These are phyloP conservation scores for Neopelma chrysocephalum DNA, from an alignment of 2,797 vertebrate genomes.

Conservation along the genomic window DNA sequence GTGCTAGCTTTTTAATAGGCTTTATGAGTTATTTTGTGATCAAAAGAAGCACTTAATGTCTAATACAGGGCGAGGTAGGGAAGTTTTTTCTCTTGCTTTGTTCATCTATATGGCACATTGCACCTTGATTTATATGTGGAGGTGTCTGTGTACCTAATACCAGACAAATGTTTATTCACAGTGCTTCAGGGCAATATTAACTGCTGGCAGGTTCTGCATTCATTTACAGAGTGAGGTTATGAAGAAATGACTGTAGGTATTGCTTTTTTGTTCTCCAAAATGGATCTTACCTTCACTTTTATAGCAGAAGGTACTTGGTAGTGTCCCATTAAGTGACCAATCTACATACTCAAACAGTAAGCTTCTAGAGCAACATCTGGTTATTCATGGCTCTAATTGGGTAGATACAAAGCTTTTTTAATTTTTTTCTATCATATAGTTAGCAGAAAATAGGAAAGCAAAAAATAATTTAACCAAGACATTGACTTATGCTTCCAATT, in stretches of 20 bases:
- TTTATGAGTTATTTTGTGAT: slow-evolving; percentile 67
- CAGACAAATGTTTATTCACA: slow-evolving; percentile 49
- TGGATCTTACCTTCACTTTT: background rate
- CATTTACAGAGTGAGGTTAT: background rate
- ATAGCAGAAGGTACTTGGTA: background rate
- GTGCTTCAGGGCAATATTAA: slow-evolving; percentile 49
- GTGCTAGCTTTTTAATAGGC: slow-evolving; percentile 49
- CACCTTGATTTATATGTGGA: slow-evolving; percentile 43
- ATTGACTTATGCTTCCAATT: slow-evolving; percentile 15
- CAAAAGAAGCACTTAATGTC: slow-evolving; percentile 61
- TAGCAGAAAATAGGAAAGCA: slow-evolving; percentile 27
- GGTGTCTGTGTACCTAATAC: background rate
- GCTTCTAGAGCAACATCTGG: background rate
- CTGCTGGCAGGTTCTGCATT: slow-evolving; percentile 42
- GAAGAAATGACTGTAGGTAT: background rate
- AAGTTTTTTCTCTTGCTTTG: background rate
- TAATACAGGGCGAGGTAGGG: slow-evolving; percentile 29
- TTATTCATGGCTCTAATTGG: background rate
- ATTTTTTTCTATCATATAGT: background rate
- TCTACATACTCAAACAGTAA: background rate
- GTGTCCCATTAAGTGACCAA: background rate
- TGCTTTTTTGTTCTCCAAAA: background rate
- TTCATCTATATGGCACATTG: slow-evolving; percentile 16
- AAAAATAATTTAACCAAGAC: slow-evolving; percentile 33
- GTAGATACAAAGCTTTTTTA: background rate